A percentile compares a stretch with the other conserved stretches of the same genome.
These are phyloP conservation scores for Peribatodes rhomboidaria DNA, from an alignment of 2,888 invertebrate genomes.

Conservation along the genomic window DNA sequence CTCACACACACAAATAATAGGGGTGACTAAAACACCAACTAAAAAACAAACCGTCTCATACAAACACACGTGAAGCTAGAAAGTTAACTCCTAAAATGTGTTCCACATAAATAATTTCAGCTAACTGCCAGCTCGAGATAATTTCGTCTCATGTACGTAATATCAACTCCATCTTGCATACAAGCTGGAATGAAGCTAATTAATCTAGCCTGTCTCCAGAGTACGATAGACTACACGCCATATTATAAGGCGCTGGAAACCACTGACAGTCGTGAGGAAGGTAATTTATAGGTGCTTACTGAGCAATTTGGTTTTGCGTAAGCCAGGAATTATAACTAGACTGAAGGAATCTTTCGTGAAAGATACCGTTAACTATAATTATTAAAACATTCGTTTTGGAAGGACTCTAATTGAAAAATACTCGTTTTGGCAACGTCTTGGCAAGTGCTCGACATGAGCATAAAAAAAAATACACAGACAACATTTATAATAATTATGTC, in stretches of 20 bases:
- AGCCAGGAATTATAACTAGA: neutral
- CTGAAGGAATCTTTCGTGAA: neutral
- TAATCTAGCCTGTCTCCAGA: constrained; percentile 42
- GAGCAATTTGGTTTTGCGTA: constrained; percentile 9
- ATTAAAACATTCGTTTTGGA: neutral
- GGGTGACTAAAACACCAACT: neutral
- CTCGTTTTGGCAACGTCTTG: no score
- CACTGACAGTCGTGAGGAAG: constrained; percentile 19
- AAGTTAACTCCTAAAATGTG: constrained; percentile 9
- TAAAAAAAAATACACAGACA: no score
- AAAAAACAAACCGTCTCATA: no score
- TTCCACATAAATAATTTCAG: constrained; percentile 26
- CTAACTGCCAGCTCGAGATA: constrained; percentile 25
- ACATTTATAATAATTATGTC: no score
- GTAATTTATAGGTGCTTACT: constrained; percentile 28
- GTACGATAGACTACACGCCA: constrained; percentile 41
- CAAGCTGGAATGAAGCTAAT: constrained; percentile 43
- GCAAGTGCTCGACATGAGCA: no score
- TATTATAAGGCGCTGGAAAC: constrained; percentile 32
- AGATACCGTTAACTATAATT: neutral
- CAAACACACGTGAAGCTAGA: neutral
- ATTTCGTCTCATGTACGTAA: constrained; percentile 35
- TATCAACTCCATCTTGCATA: constrained; percentile 37
- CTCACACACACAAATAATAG: no score
- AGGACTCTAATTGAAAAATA: no score